Base-by-base conservation (phyloP, 2,113 vertebrate genomes). In the Chionis minor region DNA sequence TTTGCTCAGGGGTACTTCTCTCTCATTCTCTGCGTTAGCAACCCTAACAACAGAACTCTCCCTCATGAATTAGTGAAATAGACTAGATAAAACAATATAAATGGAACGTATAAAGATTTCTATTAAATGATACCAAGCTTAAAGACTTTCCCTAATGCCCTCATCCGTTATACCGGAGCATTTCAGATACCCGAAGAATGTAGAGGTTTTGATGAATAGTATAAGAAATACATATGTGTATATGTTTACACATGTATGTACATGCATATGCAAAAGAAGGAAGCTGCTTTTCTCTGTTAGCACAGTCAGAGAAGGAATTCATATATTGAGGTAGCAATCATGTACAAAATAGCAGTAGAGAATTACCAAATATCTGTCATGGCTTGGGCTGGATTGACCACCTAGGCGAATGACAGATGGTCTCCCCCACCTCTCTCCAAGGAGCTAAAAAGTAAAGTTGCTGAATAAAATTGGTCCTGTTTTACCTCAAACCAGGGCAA, bases 31-130 rank as follows among this genome's bases (percentile, higher is more conserved):
- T 74, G 7, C 80, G 79, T 96, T 96, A 97, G 95, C 77, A 97
- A 94, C 86, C 88, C 66, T 78, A 95, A 94, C 93, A 97, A 90
- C 94, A 94, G 72, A 91, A 84, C 23, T 86, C 20, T 98, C 94
- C 61, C 89, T 97, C 92, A 78, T 92, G 95, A 96, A 95, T 97
- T 97, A 97, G 81, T 78, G 94, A 96, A 96, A 92, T 67, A 93
- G 67, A 72, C 88, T 94, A 97, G 94, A 98, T 97, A 98, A 98
- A 98, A 97, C 92, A 96, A 95, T 97, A 94, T 92, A 97, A 98
- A 98, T 59, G 63, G 94, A 92, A 96, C 40, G 79, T 70, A 93
- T 21, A 96, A 96, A 97, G 95, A 84, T 90, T 96, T 97, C 86
- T 96, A 96, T 98, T 98, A 98, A 97, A 94, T 89, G 92, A 97